Conservation (phyloP, 2,888 invertebrate genomes). For the Pristionchus entomophagus region DNA sequence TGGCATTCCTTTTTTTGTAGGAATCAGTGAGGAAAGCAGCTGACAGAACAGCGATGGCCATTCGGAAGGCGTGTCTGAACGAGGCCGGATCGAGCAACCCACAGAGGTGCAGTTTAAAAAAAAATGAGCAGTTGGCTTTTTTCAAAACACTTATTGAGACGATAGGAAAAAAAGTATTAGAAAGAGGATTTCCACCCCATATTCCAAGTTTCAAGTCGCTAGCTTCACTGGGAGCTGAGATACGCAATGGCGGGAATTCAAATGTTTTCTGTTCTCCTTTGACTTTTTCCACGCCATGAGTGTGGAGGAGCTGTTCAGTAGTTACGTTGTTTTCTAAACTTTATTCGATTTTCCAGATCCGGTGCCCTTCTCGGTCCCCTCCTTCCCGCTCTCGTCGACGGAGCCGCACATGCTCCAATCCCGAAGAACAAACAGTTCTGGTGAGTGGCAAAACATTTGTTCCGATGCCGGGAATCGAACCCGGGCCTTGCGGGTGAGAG, state of each 20-base stretch:
- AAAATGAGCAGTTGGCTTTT: too few species aligned
- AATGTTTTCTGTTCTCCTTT: too few species aligned
- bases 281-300: too few species aligned
- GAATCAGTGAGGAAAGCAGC: constrained; percentile 78
- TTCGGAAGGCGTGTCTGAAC: constrained; percentile 75
- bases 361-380: constrained; percentile 54
- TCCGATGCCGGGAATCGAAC: constrained; percentile 68
- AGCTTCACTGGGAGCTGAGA: too few species aligned
- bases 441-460: constrained; percentile 49
- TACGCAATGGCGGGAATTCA: too few species aligned
- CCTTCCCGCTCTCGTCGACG: constrained; percentile 63
- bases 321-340: too few species aligned
- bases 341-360: constrained; percentile 53
- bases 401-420: constrained; percentile 59
- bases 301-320: too few species aligned
- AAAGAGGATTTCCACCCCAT: too few species aligned
- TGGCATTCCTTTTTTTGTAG: constrained; percentile 67
- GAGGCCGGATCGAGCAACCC: constrained; percentile 56
- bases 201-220: too few species aligned
- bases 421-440: constrained; percentile 58
- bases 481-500: constrained; percentile 68
- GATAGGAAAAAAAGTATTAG: too few species aligned
- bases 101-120: constrained; percentile 25
- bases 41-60: constrained; percentile 76
- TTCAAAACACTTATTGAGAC: too few species aligned